These are phyloP conservation scores for Parotocinclus haroldoi DNA, from an alignment of 2,797 vertebrate species.

Conservation along the genomic window DNA sequence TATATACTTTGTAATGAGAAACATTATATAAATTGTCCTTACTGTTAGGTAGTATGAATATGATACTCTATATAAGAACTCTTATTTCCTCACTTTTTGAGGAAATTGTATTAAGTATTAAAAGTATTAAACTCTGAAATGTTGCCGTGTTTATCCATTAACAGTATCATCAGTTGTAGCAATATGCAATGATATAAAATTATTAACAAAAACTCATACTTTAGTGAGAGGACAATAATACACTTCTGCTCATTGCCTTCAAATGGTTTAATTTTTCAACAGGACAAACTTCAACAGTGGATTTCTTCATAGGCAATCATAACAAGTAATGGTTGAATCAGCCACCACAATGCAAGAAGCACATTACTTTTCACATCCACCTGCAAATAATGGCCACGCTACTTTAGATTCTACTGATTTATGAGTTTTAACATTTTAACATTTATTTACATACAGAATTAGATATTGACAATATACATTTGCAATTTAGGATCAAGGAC, in stretches of 20 bases:
- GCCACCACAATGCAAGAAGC: slow-evolving; percentile 15
- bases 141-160: too few relatives aligned
- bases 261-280: slow-evolving; percentile 27
- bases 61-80: too few relatives aligned
- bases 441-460: neutral
- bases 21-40: too few relatives aligned
- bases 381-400: slow-evolving; percentile 21
- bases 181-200: too few relatives aligned
- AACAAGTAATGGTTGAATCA: slow-evolving; percentile 16
- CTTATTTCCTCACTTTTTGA: too few relatives aligned
- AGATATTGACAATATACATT: slow-evolving; percentile 25
- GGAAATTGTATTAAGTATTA: too few relatives aligned
- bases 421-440: slow-evolving; percentile 10
- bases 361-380: slow-evolving; percentile 18
- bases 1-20: too few relatives aligned
- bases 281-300: slow-evolving; percentile 24
- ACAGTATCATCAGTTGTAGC: too few relatives aligned
- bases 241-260: neutral
- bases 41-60: too few relatives aligned
- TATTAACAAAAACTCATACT: neutral
- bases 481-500: neutral
- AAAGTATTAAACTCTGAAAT: too few relatives aligned
- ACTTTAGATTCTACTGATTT: slow-evolving; percentile 10
- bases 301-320: slow-evolving; percentile 16
- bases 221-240: slow-evolving; percentile 4